Evolutionary conservation across 2,797 vertebrate genomes (phyloP), one percentile per base, ranked within the genome.

Genomic region (Danionella dracula): DNA sequence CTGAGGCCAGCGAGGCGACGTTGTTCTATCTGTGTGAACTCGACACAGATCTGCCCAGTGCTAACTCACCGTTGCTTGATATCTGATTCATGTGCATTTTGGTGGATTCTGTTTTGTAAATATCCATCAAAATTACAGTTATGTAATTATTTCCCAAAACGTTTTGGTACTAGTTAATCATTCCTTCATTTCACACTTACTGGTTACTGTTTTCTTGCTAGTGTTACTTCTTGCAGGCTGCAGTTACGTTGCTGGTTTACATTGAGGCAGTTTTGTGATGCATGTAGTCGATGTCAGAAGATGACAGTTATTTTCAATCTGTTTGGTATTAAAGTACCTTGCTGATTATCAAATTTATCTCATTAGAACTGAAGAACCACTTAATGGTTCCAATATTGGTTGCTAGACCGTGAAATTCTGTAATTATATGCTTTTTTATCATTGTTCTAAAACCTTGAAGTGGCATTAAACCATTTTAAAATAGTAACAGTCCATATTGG

Each of bases 11-110:
- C 0, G 90, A 94, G 77, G 90, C 93, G 53, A 93, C 93, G 0
- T 89, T 99, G 1, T 98, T 99, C 78, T 94, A 94, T 82, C 82
- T 98, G 73, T 97, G 94, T 15, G 93, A 95, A 90, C 92, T 98
- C 71, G 90, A 90, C 71, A 92, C 93, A 0, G 81, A 84, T 1
- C 86, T 84, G 38, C 85, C 88, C 76, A 84, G 90, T 67, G 80
- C 77, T 1, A 90, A 93, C 21, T 83, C 86, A 64, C 61, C 83
- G 0, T 85, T 88, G 53, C 69, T 94, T 78, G 80, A 90, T 83
- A 60, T 88, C 67, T 79, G 61, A 76, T 3, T 11, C 11, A 7
- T 44, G 72, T 59, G 78, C 68, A 32, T 79, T 72, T 27, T 12
- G 3, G 2, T 5, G 8, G 29, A 5, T 31, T 31, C 9, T 40